Conservation (phyloP, 1,140 invertebrate genomes). For the Ceratina japonica region DNA sequence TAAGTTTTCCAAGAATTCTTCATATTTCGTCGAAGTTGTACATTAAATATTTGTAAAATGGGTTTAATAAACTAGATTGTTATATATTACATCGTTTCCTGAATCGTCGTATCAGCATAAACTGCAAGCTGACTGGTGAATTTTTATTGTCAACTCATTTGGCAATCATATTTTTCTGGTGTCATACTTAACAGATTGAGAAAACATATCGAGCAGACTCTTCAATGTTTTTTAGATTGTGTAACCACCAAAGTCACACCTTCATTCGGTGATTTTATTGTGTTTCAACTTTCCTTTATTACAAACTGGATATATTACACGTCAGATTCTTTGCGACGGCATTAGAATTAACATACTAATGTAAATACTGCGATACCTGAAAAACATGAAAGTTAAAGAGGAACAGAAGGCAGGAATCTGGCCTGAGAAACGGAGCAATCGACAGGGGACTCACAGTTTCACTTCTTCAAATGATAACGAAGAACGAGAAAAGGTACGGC, state of each 20-base stretch:
- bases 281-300: slow-evolving; percentile 11
- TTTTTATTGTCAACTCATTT: too few relatives aligned
- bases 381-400: neutral
- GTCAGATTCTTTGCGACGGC: neutral
- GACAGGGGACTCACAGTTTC: slow-evolving; percentile 58
- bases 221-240: neutral
- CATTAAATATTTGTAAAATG: too few relatives aligned
- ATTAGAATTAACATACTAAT: neutral
- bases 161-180: too few relatives aligned
- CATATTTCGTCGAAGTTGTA: too few relatives aligned
- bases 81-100: too few relatives aligned
- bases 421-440: too few relatives aligned
- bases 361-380: neutral
- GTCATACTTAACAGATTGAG: too few relatives aligned
- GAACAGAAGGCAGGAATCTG: neutral
- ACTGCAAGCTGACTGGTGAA: too few relatives aligned
- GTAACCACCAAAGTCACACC: neutral
- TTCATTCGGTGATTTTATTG: too few relatives aligned
- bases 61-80: too few relatives aligned
- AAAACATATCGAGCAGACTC: neutral
- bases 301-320: neutral
- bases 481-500: slow-evolving; percentile 87
- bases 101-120: too few relatives aligned
- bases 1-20: too few relatives aligned
- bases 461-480: slow-evolving; percentile 89